phyloP scores from a whole-genome alignment of 2,797 vertebrate genomes.

The Manis pentadactyla region DNA sequence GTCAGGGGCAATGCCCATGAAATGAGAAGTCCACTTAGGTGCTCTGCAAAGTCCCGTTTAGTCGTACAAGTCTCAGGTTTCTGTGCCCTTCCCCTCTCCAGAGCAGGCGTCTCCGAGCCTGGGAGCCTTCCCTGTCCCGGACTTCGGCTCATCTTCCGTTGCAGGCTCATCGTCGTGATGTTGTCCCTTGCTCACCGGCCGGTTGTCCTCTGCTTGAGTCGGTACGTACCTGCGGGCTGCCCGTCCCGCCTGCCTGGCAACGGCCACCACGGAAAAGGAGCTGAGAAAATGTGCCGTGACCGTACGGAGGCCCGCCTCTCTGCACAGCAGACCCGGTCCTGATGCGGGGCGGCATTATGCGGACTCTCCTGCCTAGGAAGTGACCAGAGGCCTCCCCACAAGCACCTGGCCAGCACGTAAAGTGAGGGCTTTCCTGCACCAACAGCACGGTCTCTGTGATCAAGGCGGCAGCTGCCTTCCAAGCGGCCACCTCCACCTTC shows the following conservation, averaged over 20 bases:
- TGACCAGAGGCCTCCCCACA: fast-evolving
- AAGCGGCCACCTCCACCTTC: neutral
- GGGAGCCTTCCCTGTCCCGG: neutral
- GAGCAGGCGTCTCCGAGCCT: neutral
- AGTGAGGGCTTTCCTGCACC: fast-evolving
- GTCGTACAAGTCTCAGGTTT: no score
- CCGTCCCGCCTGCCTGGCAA: fast-evolving
- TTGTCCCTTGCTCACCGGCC: no score
- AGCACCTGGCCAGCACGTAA: neutral
- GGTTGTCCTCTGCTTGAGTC: neutral
- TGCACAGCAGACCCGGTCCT: no score
- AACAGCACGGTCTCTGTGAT: neutral
- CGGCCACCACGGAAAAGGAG: neutral
- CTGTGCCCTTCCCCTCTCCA: fast-evolving
- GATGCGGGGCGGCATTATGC: no score
- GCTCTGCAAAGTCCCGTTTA: neutral
- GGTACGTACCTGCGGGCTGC: fast-evolving
- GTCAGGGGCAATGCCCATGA: fast-evolving
- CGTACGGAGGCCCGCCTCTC: neutral
- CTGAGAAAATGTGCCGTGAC: neutral
- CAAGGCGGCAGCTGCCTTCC: neutral
- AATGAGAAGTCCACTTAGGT: neutral
- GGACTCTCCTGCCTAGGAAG: neutral
- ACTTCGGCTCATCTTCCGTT: fast-evolving
- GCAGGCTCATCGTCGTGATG: fast-evolving